phyloP scores from a whole-genome alignment of 2,888 invertebrate genomes.

The Liodrosophila aerea region DNA sequence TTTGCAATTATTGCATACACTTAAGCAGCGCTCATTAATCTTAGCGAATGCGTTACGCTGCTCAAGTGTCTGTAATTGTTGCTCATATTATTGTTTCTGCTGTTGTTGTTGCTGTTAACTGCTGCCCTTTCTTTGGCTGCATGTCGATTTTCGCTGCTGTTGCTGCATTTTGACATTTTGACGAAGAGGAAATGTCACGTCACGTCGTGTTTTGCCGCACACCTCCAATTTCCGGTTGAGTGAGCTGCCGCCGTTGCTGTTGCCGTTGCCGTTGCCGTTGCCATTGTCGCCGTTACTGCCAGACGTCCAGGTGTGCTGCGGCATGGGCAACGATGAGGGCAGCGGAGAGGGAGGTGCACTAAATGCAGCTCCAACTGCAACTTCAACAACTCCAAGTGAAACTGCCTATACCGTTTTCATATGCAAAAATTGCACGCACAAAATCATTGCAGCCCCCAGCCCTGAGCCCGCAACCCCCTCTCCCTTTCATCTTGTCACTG shows the following conservation, averaged over 20 bases:
- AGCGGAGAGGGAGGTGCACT: slow-evolving; percentile 5
- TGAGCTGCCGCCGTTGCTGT: slow-evolving; percentile 55
- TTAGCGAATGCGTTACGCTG: slow-evolving; percentile 19
- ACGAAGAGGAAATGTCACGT: slow-evolving; percentile 83
- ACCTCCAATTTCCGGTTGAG: slow-evolving; percentile 82
- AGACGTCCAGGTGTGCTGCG: slow-evolving; percentile 35
- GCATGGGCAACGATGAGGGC: too few species aligned
- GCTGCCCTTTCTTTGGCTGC: slow-evolving; percentile 60
- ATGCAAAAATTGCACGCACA: slow-evolving; percentile 73
- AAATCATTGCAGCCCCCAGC: slow-evolving; percentile 40
- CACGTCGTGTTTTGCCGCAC: slow-evolving; percentile 83
- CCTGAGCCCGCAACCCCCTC: slow-evolving; percentile 9
- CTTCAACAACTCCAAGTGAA: slow-evolving; percentile 6
- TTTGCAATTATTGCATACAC: slow-evolving; percentile 6
- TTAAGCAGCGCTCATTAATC: slow-evolving; percentile 38
- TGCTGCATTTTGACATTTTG: slow-evolving; percentile 81
- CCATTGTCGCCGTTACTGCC: slow-evolving; percentile 9
- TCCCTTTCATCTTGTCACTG: background rate
- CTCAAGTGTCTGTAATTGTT: slow-evolving; percentile 18
- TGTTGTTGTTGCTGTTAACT: slow-evolving; percentile 22
- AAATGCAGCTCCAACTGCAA: slow-evolving; percentile 9
- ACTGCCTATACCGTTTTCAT: slow-evolving; percentile 21
- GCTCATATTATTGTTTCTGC: background rate
- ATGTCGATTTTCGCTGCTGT: slow-evolving; percentile 45
- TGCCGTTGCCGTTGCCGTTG: slow-evolving; percentile 8